Conservation (phyloP, 2,797 vertebrate species). For the Rallus crepitans region DNA sequence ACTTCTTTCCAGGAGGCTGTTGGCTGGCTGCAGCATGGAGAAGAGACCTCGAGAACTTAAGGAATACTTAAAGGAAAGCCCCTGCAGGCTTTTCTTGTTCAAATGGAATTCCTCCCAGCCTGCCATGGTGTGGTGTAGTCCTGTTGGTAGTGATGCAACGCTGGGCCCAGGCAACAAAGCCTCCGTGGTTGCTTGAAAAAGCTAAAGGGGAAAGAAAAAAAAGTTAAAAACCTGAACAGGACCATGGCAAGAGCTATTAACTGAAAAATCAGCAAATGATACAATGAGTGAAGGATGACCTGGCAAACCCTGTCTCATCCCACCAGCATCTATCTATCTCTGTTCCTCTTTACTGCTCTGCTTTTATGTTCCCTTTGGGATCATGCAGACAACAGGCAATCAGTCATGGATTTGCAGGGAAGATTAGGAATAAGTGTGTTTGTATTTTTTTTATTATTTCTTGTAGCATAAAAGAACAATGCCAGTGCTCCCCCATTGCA, state of each 20-base stretch:
- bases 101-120: not conserved
- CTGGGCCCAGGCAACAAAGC: not conserved
- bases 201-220: not conserved
- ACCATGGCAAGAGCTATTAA: not conserved
- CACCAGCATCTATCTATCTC: not conserved
- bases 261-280: not conserved
- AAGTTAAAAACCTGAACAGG: not conserved
- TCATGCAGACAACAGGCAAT: not conserved
- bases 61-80: not conserved
- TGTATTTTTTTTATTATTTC: not conserved
- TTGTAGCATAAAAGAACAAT: not conserved
- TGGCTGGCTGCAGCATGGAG: not conserved
- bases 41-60: not conserved
- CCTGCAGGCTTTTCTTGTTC: not conserved
- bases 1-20: not conserved
- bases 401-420: not conserved
- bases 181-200: not conserved
- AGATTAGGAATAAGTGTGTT: not conserved
- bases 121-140: not conserved
- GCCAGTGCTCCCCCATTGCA: too few species aligned
- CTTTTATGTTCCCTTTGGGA: not conserved
- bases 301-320: not conserved
- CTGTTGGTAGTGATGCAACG: fast-evolving
- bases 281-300: not conserved
- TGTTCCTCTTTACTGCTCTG: not conserved